phyloP scores from a whole-genome alignment of 1,140 invertebrate genomes.

The Saccostrea echinata region DNA sequence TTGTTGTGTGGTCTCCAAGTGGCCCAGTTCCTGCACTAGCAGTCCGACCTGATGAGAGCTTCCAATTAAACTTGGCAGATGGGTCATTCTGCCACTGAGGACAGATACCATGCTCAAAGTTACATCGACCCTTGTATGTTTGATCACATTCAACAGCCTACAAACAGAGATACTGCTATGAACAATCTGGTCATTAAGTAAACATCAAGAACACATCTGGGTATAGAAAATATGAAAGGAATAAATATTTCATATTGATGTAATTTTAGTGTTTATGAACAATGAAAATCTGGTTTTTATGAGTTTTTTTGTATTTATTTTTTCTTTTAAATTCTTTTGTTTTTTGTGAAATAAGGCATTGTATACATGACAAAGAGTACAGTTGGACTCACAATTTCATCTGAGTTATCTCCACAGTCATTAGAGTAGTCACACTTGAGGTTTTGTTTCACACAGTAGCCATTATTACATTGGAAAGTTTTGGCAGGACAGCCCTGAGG shows the following conservation, averaged over 20 bases:
- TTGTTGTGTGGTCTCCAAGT: slow-evolving; percentile 66
- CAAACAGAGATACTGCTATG: not conserved
- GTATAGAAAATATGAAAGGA: not conserved
- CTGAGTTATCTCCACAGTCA: slow-evolving; percentile 67
- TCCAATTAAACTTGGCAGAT: slow-evolving; percentile 73
- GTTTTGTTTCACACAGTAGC: slow-evolving; percentile 64
- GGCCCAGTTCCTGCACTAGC: slow-evolving; percentile 71
- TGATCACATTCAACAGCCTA: slow-evolving; percentile 54
- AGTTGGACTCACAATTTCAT: slow-evolving; percentile 63
- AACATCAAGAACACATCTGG: not conserved
- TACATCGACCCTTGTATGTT: slow-evolving; percentile 65
- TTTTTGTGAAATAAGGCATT: not conserved
- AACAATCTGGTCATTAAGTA: not conserved
- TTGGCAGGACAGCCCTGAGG: slow-evolving; percentile 47
- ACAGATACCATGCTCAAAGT: slow-evolving; percentile 68
- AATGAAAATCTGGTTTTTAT: not conserved
- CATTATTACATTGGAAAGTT: slow-evolving; percentile 63
- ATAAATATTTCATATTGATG: not conserved
- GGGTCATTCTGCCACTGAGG: slow-evolving; percentile 70
- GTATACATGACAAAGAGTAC: not conserved
- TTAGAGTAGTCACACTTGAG: slow-evolving; percentile 67
- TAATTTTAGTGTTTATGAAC: too few relatives aligned
- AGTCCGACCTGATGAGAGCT: slow-evolving; percentile 63
- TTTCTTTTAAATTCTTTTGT: not conserved
- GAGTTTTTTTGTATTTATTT: not conserved